A percentile compares a stretch with the other conserved stretches of the same genome.
These are phyloP conservation scores for Naso thynnoides DNA, from an alignment of 2,797 vertebrate genomes.

Conservation along the genomic window DNA sequence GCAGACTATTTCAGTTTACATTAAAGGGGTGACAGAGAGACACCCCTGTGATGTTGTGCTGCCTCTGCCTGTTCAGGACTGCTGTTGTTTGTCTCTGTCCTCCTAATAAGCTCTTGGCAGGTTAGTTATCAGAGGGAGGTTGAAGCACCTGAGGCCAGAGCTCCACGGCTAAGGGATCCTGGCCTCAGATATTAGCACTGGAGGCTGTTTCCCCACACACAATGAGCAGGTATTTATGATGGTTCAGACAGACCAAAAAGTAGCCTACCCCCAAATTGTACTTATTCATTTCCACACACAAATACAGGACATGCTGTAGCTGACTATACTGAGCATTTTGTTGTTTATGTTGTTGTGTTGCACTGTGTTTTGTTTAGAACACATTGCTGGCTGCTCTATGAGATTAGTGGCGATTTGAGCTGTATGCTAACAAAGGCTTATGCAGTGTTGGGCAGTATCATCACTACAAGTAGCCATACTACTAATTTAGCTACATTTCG, in stretches of 20 bases:
- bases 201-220: constrained; percentile 13
- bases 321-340: neutral
- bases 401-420: no score
- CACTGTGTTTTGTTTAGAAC: neutral
- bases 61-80: constrained; percentile 23
- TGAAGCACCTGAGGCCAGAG: constrained; percentile 46
- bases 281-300: neutral
- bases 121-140: constrained; percentile 41
- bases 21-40: constrained; percentile 27
- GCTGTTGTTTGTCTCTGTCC: constrained; percentile 53
- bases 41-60: constrained; percentile 27
- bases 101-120: constrained; percentile 58
- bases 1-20: constrained; percentile 12
- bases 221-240: constrained; percentile 19
- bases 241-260: constrained; percentile 2
- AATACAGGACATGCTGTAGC: neutral
- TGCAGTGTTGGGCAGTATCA: no score
- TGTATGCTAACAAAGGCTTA: no score
- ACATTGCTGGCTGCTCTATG: no score
- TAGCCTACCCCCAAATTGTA: neutral
- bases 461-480: no score
- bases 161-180: constrained; percentile 32
- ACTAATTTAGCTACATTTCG: no score
- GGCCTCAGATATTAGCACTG: constrained; percentile 26
- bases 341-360: neutral